Evolutionary conservation across 2,888 invertebrate species (phyloP).

Genomic region (Rhynchonema sp.): DNA sequence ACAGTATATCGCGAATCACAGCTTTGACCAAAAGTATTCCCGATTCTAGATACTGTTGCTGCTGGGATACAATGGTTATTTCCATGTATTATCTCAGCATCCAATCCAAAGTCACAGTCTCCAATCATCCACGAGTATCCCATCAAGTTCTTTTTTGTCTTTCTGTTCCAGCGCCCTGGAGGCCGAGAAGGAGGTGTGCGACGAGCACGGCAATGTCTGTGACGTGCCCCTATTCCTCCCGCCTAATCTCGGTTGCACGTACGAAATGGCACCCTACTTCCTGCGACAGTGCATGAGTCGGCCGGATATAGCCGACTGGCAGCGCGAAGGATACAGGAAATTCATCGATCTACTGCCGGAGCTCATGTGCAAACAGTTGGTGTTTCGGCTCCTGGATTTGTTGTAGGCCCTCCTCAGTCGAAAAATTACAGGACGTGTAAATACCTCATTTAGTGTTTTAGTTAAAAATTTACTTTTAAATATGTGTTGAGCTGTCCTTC

Average conservation of each 20-base stretch:
- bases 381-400: no score
- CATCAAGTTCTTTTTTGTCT: no score
- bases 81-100: no score
- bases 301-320: slow-evolving; percentile 4
- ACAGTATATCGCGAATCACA: no score
- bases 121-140: no score
- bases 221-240: neutral
- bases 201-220: slow-evolving; percentile 6
- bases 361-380: slow-evolving; percentile 1
- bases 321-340: neutral
- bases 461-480: neutral
- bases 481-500: no score
- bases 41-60: no score
- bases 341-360: neutral
- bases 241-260: neutral
- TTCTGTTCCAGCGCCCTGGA: slow-evolving; percentile 1
- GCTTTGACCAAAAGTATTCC: no score
- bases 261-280: neutral
- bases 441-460: neutral
- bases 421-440: no score
- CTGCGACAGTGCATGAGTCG: slow-evolving; percentile 1
- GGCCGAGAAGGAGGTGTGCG: neutral
- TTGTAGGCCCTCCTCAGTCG: no score
- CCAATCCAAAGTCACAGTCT: no score
- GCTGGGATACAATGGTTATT: no score